Conservation (phyloP, 2,888 invertebrate genomes). For the Tetragnatha montana region DNA sequence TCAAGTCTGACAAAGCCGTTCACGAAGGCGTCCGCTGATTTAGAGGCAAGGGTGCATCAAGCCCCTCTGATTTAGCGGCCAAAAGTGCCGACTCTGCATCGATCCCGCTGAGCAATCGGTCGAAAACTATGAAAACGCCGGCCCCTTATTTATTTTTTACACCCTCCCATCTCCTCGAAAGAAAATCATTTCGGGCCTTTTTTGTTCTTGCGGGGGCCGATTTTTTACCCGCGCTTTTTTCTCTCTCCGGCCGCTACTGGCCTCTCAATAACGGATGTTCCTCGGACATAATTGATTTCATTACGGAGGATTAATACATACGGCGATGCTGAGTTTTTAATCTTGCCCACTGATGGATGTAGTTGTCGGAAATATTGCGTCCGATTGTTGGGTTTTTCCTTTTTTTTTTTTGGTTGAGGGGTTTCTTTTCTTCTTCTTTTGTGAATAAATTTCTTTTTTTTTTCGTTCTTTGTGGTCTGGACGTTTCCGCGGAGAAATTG, state of each 20-base stretch:
- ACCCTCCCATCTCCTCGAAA: constrained; percentile 32
- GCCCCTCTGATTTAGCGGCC: constrained; percentile 49
- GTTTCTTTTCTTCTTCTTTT: background rate
- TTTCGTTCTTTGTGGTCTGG: background rate
- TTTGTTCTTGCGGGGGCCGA: constrained; percentile 18
- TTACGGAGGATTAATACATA: constrained; percentile 54
- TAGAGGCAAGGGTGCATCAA: constrained; percentile 51
- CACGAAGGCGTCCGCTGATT: constrained; percentile 52
- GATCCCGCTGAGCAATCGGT: constrained; percentile 52
- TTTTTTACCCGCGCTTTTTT: constrained; percentile 47
- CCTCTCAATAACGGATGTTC: constrained; percentile 61
- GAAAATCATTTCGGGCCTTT: constrained; percentile 49
- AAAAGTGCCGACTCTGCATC: constrained; percentile 60
- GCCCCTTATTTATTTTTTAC: constrained; percentile 61
- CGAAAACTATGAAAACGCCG: constrained; percentile 54
- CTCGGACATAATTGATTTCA: constrained; percentile 62
- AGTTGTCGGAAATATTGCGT: constrained; percentile 2
- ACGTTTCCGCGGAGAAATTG: too few species aligned
- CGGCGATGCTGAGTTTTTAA: constrained; percentile 34
- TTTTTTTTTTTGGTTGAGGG: background rate
- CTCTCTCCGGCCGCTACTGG: background rate
- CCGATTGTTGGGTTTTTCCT: background rate
- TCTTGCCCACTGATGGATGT: constrained; percentile 36
- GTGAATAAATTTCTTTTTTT: background rate
- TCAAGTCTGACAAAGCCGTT: constrained; percentile 61